These are phyloP conservation scores for Papilio demoleus DNA, from an alignment of 2,888 invertebrate genomes.

Conservation along the genomic window DNA sequence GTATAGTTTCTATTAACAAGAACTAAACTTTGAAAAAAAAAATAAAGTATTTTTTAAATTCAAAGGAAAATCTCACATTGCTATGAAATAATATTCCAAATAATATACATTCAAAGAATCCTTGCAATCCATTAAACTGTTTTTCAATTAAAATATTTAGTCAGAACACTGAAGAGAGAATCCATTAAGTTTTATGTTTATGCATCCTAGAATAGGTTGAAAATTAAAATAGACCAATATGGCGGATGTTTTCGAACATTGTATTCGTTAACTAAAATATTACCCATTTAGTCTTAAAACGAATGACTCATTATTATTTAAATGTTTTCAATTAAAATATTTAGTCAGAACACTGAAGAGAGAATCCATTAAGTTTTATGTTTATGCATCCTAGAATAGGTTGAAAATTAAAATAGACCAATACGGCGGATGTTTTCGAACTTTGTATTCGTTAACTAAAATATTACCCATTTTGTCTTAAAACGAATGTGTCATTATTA, in stretches of 20 bases:
- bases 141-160: conserved; percentile 1
- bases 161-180: conserved; percentile 18
- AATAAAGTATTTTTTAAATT: too few species aligned
- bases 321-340: conserved; percentile 11
- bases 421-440: conserved; percentile 28
- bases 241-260: conserved; percentile 27
- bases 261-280: conserved; percentile 34
- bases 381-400: conserved; percentile 31
- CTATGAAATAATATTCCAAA: background rate
- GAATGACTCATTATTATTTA: conserved; percentile 36
- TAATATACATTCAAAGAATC: background rate
- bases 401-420: conserved; percentile 29
- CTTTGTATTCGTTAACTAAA: conserved; percentile 29
- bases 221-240: conserved; percentile 33
- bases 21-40: too few species aligned
- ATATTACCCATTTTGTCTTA: conserved; percentile 33
- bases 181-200: conserved; percentile 33
- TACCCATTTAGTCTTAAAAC: conserved; percentile 31
- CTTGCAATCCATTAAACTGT: background rate
- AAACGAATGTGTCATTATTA: conserved; percentile 35
- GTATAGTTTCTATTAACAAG: too few species aligned
- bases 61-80: background rate
- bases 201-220: conserved; percentile 23
- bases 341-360: conserved; percentile 10
- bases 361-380: conserved; percentile 29